A percentile compares a stretch with the other conserved stretches of the same genome.
Conservation (phyloP, 2,888 invertebrate species). For the Limnephilus lunatus region DNA sequence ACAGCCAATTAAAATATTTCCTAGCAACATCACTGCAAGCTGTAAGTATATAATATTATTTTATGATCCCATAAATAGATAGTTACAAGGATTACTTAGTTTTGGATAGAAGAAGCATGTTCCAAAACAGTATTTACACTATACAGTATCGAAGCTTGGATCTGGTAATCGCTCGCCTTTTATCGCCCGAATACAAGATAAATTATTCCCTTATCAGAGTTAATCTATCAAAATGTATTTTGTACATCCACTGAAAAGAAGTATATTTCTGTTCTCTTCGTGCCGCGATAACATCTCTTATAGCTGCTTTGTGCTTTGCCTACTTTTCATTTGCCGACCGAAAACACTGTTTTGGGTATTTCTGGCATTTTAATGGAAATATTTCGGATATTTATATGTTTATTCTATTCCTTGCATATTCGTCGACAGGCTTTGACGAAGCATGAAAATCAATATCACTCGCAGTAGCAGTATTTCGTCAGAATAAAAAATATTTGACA, state of each 20-base stretch:
- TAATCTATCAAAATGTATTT: constrained; percentile 59
- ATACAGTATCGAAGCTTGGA: neutral
- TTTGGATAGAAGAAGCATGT: constrained; percentile 14
- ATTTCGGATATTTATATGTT: neutral
- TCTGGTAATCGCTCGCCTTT: constrained; percentile 47
- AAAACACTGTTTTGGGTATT: constrained; percentile 3
- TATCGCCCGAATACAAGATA: constrained; percentile 57
- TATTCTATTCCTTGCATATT: neutral
- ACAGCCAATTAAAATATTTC: constrained; percentile 4
- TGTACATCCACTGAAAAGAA: constrained; percentile 43
- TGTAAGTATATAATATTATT: neutral
- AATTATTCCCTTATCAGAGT: constrained; percentile 56
- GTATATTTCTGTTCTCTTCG: constrained; percentile 51
- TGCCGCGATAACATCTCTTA: constrained; percentile 36
- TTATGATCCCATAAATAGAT: constrained; percentile 13
- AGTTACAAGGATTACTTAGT: neutral
- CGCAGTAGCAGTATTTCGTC: neutral
- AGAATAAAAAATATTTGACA: neutral
- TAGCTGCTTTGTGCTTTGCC: constrained; percentile 3
- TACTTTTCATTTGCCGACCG: constrained; percentile 17
- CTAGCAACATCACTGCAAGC: neutral
- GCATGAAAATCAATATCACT: neutral
- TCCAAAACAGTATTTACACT: constrained; percentile 26
- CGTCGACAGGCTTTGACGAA: neutral
- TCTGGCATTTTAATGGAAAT: constrained; percentile 31